Evolutionary conservation across 2,113 vertebrate genomes (phyloP).

Genomic region (Apteryx mantelli): DNA sequence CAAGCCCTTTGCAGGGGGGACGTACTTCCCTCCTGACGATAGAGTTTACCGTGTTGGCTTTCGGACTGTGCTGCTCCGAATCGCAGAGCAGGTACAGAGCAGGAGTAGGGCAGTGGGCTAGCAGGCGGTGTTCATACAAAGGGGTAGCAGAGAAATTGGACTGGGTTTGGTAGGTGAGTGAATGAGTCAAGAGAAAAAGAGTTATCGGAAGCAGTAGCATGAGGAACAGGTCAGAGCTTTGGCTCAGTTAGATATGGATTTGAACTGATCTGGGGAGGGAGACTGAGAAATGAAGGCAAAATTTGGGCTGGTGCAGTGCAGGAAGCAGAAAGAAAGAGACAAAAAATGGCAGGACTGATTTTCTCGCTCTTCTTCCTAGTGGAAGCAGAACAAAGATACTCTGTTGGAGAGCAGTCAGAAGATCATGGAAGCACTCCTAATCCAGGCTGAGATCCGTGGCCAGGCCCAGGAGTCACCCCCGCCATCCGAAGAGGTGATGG

Average conservation of each 20-base stretch:
- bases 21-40: slow-evolving; percentile 92
- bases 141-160: not conserved
- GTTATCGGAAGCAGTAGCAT: not conserved
- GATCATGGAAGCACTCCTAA: slow-evolving; percentile 83
- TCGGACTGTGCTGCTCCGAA: slow-evolving; percentile 85
- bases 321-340: not conserved
- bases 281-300: accelerated
- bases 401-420: slow-evolving; percentile 86
- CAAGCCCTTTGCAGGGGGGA: slow-evolving; percentile 90
- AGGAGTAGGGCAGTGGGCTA: not conserved
- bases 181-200: not conserved
- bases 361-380: slow-evolving; percentile 72
- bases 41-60: slow-evolving; percentile 83
- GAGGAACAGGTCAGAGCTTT: not conserved
- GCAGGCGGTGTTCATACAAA: not conserved
- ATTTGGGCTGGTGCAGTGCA: not conserved
- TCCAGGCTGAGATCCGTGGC: slow-evolving; percentile 75
- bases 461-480: slow-evolving; percentile 80
- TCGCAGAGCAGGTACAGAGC: slow-evolving; percentile 84
- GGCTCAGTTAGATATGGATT: not conserved
- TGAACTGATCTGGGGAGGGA: not conserved
- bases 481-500: slow-evolving; percentile 77
- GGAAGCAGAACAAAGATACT: slow-evolving; percentile 85
- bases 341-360: not conserved
- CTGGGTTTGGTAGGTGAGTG: not conserved